Evolutionary conservation across 2,797 vertebrate species (phyloP).

Genomic region (Mico argentatus): DNA sequence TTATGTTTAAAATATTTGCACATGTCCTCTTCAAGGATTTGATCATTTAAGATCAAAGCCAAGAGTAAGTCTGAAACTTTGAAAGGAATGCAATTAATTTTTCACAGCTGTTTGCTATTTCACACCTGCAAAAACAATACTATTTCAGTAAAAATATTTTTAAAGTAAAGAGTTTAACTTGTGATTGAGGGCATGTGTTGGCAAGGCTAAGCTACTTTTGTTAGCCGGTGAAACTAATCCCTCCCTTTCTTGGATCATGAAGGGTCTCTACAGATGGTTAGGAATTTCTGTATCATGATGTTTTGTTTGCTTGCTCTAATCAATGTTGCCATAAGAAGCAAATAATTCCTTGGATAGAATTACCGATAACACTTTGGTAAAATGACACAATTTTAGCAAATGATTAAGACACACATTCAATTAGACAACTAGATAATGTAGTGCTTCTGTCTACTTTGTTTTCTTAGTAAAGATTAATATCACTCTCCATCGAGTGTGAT

Average conservation of each 20-base stretch:
- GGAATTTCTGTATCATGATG: background rate
- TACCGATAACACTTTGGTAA: background rate
- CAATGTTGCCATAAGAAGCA: background rate
- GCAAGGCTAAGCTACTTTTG: background rate
- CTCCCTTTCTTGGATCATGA: background rate
- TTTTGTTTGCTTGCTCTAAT: slow-evolving; percentile 42
- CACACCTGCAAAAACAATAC: background rate
- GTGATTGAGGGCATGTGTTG: background rate
- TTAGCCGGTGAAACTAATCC: background rate
- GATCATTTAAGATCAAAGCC: slow-evolving; percentile 38
- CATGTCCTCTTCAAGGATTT: background rate
- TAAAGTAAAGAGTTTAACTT: background rate
- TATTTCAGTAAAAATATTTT: slow-evolving; percentile 36
- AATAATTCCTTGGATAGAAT: background rate
- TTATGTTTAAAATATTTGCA: slow-evolving; percentile 37
- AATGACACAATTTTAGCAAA: background rate
- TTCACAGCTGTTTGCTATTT: slow-evolving; percentile 37
- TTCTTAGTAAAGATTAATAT: background rate
- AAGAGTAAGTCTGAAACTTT: background rate
- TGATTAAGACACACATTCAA: background rate
- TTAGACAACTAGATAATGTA: background rate
- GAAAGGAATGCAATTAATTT: slow-evolving; percentile 33
- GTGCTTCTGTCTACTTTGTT: background rate
- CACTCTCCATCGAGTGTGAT: background rate
- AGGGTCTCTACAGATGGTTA: background rate